Evolutionary conservation across 2,888 invertebrate species (phyloP), one percentile per base, ranked within the genome.

Genomic region (Eledona agricola): DNA sequence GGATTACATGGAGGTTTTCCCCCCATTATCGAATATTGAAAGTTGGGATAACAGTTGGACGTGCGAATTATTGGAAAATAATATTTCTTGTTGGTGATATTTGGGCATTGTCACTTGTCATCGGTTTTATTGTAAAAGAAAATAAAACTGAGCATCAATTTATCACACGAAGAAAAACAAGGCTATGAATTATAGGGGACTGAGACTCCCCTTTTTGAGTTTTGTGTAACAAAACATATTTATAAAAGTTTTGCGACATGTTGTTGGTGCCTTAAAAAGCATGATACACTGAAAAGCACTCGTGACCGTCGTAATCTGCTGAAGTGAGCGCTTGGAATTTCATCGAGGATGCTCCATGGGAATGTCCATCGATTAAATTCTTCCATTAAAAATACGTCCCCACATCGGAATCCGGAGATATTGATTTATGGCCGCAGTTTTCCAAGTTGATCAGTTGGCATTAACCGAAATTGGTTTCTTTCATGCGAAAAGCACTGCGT

Each of bases 381-480:
- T 42, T 23, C 45, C 37, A 54, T 54, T 50, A 54, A 54, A 54
- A 54, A 43, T 43, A 49, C 35, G 54, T 45, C 42, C 15, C 10
- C 16, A 19, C 7, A 12, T 23, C 23, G 31, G 34, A 47, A 40
- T 53, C 34, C 38, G 28, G 15, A 20, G 52, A 52, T 55, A 60
- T 60, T 58, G 58, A 60, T 60, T 57, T 58, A 55, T 57, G 15
- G 47, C 31, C 28, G 29, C 26, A 38, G 42, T 50, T 38, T 28
- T 19, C 51, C 20, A 47, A 45, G 55, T 57, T 58, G 50, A 60
- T 60, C 49, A 50, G 52, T 20, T 35, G 53, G 51, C 43, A 53
- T 57, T 49, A 50, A 51, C 42, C 49, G 55, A 53, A 59, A 57
- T 55, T 55, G 59, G 52, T 50, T 52, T 43, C 49, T 51, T 59